Evolutionary conservation across 2,113 vertebrate genomes (phyloP).

Genomic region (Leucosticte australis): DNA sequence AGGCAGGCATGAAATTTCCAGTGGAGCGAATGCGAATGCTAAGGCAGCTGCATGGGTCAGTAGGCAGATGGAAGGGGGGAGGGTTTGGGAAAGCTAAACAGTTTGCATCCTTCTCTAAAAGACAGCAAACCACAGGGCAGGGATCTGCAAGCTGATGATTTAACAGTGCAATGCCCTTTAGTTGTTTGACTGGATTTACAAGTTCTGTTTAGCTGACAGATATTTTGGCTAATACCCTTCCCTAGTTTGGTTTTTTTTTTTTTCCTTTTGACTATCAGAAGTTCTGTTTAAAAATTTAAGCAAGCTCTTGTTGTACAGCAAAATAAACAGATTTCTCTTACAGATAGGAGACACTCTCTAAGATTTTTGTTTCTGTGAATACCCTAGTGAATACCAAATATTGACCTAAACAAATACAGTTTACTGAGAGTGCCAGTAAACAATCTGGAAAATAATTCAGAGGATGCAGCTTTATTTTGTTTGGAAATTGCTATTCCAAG

Average conservation of each 20-base stretch:
- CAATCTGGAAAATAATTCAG: slow-evolving; percentile 14
- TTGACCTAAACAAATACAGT: slow-evolving; percentile 20
- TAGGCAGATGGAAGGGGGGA: slow-evolving; percentile 72
- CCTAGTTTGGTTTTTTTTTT: neutral
- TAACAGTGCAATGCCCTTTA: slow-evolving; percentile 61
- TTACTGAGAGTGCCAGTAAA: slow-evolving; percentile 1
- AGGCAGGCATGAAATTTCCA: slow-evolving; percentile 73
- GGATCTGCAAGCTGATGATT: slow-evolving; percentile 64
- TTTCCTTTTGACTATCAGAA: neutral
- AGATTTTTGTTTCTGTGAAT: neutral
- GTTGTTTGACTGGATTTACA: slow-evolving; percentile 60
- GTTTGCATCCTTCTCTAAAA: slow-evolving; percentile 65
- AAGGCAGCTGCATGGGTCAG: slow-evolving; percentile 75
- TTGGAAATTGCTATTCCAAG: slow-evolving; percentile 4
- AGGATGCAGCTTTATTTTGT: neutral
- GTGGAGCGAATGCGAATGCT: slow-evolving; percentile 52
- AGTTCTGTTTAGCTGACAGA: slow-evolving; percentile 52
- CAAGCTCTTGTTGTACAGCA: neutral
- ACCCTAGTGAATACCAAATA: slow-evolving; percentile 21
- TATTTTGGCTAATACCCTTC: slow-evolving; percentile 47
- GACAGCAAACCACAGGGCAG: slow-evolving; percentile 64
- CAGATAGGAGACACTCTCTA: neutral
- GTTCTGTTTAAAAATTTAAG: slow-evolving; percentile 39
- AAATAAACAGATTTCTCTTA: slow-evolving; percentile 29
- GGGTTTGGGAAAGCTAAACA: slow-evolving; percentile 59